Evolutionary conservation across 2,113 vertebrate species (phyloP).

Genomic region (Scomber colias): DNA sequence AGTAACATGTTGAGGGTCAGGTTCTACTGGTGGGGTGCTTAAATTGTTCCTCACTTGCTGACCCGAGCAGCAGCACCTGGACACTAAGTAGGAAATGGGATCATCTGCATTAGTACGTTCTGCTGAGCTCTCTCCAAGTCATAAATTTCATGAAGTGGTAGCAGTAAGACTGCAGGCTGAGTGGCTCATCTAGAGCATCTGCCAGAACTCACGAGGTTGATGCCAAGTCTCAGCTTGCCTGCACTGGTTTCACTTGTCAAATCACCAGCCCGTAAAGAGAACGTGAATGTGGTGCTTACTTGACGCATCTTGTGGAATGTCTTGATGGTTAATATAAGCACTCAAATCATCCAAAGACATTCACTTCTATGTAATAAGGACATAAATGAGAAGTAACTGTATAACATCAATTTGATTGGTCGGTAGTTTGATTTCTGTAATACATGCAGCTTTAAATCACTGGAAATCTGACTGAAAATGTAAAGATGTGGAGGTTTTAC

Average conservation of each 20-base stretch:
- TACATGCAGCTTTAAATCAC: too few species aligned
- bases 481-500: too few species aligned
- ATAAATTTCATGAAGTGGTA: slow-evolving; percentile 56
- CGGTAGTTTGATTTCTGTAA: too few species aligned
- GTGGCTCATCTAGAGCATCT: slow-evolving; percentile 16
- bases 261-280: slow-evolving; percentile 30
- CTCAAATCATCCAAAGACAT: slow-evolving; percentile 15
- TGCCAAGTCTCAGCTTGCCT: slow-evolving; percentile 65
- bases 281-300: slow-evolving; percentile 40
- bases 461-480: neutral
- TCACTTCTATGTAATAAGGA: neutral
- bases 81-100: slow-evolving; percentile 43
- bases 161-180: slow-evolving; percentile 44
- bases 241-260: slow-evolving; percentile 48
- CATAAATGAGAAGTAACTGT: neutral
- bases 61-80: slow-evolving; percentile 31
- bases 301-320: slow-evolving; percentile 50
- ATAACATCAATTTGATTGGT: neutral
- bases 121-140: slow-evolving; percentile 50
- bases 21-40: neutral
- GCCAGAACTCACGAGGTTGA: slow-evolving; percentile 32
- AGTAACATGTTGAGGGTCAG: neutral
- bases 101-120: slow-evolving; percentile 57
- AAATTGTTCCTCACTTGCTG: slow-evolving; percentile 1
- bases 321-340: slow-evolving; percentile 17